Evolutionary conservation across 2,888 invertebrate species (phyloP).

Genomic region (Oscheius sp.): DNA sequence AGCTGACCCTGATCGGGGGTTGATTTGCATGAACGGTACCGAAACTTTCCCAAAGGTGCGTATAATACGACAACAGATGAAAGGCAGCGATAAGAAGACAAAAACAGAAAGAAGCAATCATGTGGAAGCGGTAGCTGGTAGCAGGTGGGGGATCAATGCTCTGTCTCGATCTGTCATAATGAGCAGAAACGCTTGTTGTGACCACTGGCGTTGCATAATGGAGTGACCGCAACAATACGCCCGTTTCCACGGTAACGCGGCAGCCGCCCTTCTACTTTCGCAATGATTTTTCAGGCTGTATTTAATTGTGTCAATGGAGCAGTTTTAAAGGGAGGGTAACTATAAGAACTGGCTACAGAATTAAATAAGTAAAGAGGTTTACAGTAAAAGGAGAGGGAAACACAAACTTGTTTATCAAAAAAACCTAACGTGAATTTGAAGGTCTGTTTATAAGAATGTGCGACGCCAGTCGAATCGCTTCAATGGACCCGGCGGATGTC

Average conservation of each 20-base stretch:
- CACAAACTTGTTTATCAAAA: no score
- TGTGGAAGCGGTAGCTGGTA: neutral
- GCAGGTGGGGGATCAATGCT: neutral
- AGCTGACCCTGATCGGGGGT: slow-evolving; percentile 35
- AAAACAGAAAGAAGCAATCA: neutral
- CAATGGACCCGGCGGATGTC: slow-evolving; percentile 24
- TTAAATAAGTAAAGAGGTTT: no score
- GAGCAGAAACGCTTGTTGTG: slow-evolving; percentile 24
- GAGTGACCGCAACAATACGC: slow-evolving; percentile 34
- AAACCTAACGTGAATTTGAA: no score
- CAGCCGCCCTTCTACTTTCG: slow-evolving; percentile 33
- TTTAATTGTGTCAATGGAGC: no score
- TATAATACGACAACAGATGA: neutral
- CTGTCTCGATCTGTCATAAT: slow-evolving; percentile 1
- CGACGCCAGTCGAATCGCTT: slow-evolving; percentile 6
- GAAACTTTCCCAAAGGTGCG: neutral
- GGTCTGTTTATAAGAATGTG: neutral
- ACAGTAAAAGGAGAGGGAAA: no score
- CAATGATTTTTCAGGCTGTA: neutral
- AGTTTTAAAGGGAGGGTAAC: neutral
- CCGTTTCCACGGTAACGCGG: slow-evolving; percentile 24
- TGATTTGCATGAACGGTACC: slow-evolving; percentile 36
- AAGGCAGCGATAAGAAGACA: neutral
- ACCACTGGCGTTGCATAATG: slow-evolving; percentile 34
- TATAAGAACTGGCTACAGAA: no score